A percentile compares a stretch with the other conserved stretches of the same genome.
These are phyloP conservation scores for Anorthoa munda DNA, from an alignment of 2,888 invertebrate species.

Conservation along the genomic window DNA sequence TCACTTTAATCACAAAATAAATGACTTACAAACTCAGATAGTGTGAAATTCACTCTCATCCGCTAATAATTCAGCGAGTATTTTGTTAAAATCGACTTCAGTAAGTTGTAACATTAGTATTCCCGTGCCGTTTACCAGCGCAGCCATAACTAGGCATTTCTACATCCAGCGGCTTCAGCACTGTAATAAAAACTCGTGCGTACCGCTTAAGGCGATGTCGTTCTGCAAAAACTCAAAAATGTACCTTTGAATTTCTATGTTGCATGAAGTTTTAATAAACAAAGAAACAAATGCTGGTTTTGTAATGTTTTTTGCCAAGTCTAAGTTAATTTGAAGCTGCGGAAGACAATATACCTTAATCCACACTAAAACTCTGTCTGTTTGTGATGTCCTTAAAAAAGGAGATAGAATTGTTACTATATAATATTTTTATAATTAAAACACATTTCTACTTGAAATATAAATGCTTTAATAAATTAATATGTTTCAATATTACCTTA, in stretches of 20 bases:
- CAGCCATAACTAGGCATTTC: constrained; percentile 55
- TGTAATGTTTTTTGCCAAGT: too few relatives aligned
- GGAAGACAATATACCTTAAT: too few relatives aligned
- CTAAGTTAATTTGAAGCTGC: too few relatives aligned
- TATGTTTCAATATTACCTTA: not conserved
- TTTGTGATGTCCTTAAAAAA: too few relatives aligned
- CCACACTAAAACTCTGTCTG: too few relatives aligned
- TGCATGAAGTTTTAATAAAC: too few relatives aligned
- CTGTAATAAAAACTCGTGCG: constrained; percentile 59
- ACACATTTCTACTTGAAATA: not conserved
- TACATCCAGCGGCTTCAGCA: constrained; percentile 51
- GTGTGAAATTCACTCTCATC: constrained; percentile 36
- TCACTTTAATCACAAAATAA: not conserved
- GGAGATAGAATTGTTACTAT: too few relatives aligned
- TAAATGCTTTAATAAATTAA: not conserved
- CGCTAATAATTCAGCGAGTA: constrained; percentile 28
- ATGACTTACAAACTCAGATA: constrained; percentile 15
- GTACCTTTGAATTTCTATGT: too few relatives aligned
- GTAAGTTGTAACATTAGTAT: constrained; percentile 61
- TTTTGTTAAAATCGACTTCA: constrained; percentile 49
- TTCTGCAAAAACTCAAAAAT: too few relatives aligned
- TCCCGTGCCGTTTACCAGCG: constrained; percentile 38
- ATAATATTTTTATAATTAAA: too few relatives aligned
- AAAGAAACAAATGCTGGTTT: too few relatives aligned
- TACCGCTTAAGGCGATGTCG: constrained; percentile 10